Conservation (phyloP, 2,797 vertebrate genomes). For the Enteromius treurensis region DNA sequence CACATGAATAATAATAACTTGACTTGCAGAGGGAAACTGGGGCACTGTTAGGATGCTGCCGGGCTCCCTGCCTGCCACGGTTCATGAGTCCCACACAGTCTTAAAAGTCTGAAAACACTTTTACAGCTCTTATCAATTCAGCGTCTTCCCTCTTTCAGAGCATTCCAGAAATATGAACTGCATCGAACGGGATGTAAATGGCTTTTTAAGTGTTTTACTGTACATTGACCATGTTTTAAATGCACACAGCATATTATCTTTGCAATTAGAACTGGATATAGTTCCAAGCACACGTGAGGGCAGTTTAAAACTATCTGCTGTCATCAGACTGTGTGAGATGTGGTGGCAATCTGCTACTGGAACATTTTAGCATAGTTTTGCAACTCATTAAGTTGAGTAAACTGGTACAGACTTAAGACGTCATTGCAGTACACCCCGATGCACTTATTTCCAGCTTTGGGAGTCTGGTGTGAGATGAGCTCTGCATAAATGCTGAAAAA, state of each 20-base stretch:
- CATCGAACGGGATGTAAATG: background rate
- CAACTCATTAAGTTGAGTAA: slow-evolving; percentile 11
- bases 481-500: slow-evolving; percentile 34
- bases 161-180: background rate
- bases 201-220: background rate
- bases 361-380: slow-evolving; percentile 11
- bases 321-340: slow-evolving; percentile 12
- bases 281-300: slow-evolving; percentile 6
- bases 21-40: slow-evolving; percentile 41
- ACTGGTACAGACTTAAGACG: slow-evolving; percentile 10
- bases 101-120: slow-evolving; percentile 14
- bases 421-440: slow-evolving; percentile 9
- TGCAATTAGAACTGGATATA: slow-evolving; percentile 9
- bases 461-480: slow-evolving; percentile 35
- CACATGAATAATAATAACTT: slow-evolving; percentile 48
- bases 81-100: slow-evolving; percentile 39
- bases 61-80: slow-evolving; percentile 37
- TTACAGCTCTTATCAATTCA: slow-evolving; percentile 11
- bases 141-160: background rate
- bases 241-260: background rate
- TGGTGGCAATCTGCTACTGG: background rate
- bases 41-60: slow-evolving; percentile 41
- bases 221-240: slow-evolving; percentile 5
- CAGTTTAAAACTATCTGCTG: background rate
- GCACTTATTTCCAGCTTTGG: slow-evolving; percentile 27